Conservation (phyloP, 2,113 vertebrate species). For the Sialia sialis region DNA sequence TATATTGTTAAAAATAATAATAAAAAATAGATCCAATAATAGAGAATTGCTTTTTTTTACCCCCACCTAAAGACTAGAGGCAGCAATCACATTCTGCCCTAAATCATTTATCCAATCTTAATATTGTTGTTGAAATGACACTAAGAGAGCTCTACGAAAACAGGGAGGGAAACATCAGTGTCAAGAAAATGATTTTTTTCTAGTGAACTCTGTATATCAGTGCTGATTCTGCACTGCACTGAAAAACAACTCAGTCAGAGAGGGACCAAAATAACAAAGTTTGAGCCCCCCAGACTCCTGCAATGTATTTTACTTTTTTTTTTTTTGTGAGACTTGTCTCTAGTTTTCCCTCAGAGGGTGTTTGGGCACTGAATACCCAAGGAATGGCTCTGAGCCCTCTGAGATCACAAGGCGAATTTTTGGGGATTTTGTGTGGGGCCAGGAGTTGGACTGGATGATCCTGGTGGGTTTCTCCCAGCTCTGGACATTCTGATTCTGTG, state of each 20-base stretch:
- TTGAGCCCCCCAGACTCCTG: background rate
- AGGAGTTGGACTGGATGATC: background rate
- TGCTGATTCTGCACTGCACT: background rate
- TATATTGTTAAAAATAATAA: slow-evolving; percentile 29
- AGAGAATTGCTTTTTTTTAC: background rate
- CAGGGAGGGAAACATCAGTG: background rate
- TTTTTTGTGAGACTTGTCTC: background rate
- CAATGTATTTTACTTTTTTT: background rate
- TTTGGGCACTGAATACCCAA: background rate
- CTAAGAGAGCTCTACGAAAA: background rate
- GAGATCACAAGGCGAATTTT: background rate
- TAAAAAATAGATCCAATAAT: background rate
- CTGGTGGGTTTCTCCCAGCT: background rate
- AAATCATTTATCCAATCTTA: background rate
- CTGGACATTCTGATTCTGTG: background rate
- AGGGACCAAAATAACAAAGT: fast-evolving
- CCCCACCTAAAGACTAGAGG: background rate
- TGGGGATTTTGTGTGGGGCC: no score
- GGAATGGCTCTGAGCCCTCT: background rate
- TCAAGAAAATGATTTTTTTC: background rate
- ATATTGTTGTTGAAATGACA: background rate
- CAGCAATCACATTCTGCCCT: background rate
- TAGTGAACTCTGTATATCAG: background rate
- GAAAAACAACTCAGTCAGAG: background rate
- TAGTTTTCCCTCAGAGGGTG: background rate